Percentiles rank a stretch among this genome's conserved stretches.
Evolutionary conservation across 2,797 vertebrate genomes (phyloP).

Genomic region (Galago senegalensis): DNA sequence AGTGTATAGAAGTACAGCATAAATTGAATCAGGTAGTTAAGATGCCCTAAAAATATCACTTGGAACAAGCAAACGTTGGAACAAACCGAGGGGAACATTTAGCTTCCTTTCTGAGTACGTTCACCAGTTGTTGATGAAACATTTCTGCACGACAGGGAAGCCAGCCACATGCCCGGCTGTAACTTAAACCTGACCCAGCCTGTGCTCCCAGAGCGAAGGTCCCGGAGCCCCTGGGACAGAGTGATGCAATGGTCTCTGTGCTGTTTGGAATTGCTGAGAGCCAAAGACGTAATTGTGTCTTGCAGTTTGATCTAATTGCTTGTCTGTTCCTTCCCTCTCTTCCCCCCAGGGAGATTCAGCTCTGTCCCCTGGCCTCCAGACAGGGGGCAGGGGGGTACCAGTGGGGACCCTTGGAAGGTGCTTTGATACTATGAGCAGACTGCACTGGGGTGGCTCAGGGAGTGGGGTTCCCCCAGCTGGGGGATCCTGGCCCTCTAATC

Average conservation of each 20-base stretch:
- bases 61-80: not conserved
- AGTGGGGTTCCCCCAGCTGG: too few relatives aligned
- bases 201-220: not conserved
- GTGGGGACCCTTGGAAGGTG: not conserved
- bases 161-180: not conserved
- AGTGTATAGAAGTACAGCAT: not conserved
- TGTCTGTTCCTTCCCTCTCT: not conserved
- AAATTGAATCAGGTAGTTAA: not conserved
- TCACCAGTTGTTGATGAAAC: not conserved
- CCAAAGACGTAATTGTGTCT: not conserved
- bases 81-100: not conserved
- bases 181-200: not conserved
- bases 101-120: not conserved
- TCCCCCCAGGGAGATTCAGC: not conserved
- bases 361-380: not conserved
- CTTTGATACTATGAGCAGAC: accelerated
- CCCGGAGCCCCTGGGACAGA: accelerated
- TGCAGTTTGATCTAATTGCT: not conserved
- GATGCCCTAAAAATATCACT: not conserved
- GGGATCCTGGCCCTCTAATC: not conserved
- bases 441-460: not conserved
- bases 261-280: constrained; percentile 42
- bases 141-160: not conserved
- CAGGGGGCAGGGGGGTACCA: too few relatives aligned
- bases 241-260: not conserved